Evolutionary conservation across 2,113 vertebrate species (phyloP).

Genomic region (Phalacrocorax brasilianus): DNA sequence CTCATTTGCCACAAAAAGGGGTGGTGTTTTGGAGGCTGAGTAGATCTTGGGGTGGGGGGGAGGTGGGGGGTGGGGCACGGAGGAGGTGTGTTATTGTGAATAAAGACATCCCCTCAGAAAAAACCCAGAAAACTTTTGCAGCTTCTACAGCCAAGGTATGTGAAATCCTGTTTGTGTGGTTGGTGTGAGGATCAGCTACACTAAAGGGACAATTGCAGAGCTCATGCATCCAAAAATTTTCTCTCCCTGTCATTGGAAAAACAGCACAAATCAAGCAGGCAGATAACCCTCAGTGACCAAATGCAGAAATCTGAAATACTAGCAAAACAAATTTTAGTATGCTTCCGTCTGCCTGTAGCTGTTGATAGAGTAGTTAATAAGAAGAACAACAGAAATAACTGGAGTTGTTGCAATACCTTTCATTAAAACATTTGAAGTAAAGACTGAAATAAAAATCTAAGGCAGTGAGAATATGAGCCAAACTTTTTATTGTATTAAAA

Average conservation of each 20-base stretch:
- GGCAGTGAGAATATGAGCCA: not conserved
- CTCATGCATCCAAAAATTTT: not conserved
- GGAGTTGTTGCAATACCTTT: not conserved
- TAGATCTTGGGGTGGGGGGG: not conserved
- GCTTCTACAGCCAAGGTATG: not conserved
- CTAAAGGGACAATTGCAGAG: not conserved
- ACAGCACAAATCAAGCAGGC: not conserved
- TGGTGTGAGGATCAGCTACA: not conserved
- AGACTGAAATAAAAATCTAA: conserved; percentile 23
- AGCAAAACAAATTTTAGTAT: not conserved
- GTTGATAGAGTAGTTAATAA: not conserved
- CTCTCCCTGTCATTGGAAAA: not conserved
- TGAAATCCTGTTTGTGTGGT: not conserved
- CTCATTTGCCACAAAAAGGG: not conserved
- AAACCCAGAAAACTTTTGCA: not conserved
- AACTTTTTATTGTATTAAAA: conserved; percentile 30
- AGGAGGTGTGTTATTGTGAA: not conserved
- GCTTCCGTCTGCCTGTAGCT: not conserved
- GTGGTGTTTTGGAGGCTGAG: not conserved
- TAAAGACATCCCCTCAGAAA: not conserved
- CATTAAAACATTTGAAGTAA: not conserved
- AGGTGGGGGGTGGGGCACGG: too few relatives aligned
- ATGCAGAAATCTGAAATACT: not conserved
- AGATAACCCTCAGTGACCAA: not conserved
- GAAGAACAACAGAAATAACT: not conserved